Conservation (phyloP, 1,140 invertebrate species). For the Pseudomyrmex pallidus region DNA sequence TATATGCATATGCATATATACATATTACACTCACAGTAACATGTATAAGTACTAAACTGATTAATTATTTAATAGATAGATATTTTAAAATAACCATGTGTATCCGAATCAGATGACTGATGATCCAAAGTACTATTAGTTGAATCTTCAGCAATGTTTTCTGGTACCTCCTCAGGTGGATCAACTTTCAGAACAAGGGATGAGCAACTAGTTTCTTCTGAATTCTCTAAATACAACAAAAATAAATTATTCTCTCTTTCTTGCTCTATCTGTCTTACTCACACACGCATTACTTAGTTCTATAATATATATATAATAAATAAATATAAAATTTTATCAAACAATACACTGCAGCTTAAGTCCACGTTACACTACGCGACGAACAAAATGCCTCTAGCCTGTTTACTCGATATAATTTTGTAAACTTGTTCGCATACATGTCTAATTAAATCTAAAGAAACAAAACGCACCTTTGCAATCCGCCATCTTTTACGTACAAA, state of each 20-base stretch:
- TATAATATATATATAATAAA: slow-evolving; percentile 25
- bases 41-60: no score
- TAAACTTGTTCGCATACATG: slow-evolving; percentile 29
- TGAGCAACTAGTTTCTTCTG: slow-evolving; percentile 74
- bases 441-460: slow-evolving; percentile 64
- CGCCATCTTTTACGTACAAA: slow-evolving; percentile 83
- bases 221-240: slow-evolving; percentile 73
- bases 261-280: neutral
- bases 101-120: neutral
- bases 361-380: neutral
- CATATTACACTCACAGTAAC: neutral
- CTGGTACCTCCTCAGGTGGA: slow-evolving; percentile 77
- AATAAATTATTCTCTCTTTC: slow-evolving; percentile 45
- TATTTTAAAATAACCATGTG: slow-evolving; percentile 53
- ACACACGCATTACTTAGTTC: neutral
- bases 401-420: slow-evolving; percentile 46
- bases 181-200: slow-evolving; percentile 79
- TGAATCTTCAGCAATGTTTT: slow-evolving; percentile 70
- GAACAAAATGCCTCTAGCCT: neutral
- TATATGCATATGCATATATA: neutral
- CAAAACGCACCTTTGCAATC: slow-evolving; percentile 84
- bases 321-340: neutral
- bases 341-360: neutral
- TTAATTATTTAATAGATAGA: neutral
- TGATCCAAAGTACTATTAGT: slow-evolving; percentile 72